Evolutionary conservation across 2,797 vertebrate species (phyloP).

Genomic region (Sebastes minor): DNA sequence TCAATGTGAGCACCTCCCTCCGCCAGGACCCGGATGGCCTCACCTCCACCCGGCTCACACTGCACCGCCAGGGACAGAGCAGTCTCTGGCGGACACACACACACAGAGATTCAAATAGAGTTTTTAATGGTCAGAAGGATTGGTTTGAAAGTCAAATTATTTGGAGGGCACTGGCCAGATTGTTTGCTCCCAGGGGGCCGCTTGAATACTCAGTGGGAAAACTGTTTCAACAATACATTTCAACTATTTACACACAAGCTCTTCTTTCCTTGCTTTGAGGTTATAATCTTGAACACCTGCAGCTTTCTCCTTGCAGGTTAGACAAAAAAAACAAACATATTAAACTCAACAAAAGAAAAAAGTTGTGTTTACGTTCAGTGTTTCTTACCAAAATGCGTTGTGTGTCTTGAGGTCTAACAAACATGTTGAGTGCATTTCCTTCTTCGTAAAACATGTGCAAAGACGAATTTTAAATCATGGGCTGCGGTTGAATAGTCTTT

Average conservation of each 20-base stretch:
- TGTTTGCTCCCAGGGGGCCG: neutral
- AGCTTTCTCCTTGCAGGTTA: neutral
- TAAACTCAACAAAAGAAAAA: neutral
- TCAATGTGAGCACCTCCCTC: conserved; percentile 93
- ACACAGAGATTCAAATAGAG: neutral
- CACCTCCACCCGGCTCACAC: conserved; percentile 89
- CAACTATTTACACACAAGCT: neutral
- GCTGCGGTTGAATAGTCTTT: neutral
- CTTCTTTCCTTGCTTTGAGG: neutral
- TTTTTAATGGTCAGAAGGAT: neutral
- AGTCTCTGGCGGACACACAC: conserved; percentile 83
- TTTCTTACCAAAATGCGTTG: too few species aligned
- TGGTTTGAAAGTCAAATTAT: conserved; percentile 2
- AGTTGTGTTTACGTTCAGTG: too few species aligned
- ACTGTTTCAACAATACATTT: neutral
- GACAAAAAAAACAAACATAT: neutral
- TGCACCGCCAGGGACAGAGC: conserved; percentile 91
- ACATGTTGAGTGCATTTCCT: too few species aligned
- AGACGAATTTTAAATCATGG: neutral
- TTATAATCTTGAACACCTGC: neutral
- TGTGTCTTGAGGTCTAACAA: too few species aligned
- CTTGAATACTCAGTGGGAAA: neutral
- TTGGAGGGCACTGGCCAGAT: neutral
- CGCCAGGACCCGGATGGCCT: conserved; percentile 90
- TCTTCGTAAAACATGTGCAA: neutral